Base-by-base conservation (phyloP, 2,113 vertebrate species). In the Electrona antarctica region DNA sequence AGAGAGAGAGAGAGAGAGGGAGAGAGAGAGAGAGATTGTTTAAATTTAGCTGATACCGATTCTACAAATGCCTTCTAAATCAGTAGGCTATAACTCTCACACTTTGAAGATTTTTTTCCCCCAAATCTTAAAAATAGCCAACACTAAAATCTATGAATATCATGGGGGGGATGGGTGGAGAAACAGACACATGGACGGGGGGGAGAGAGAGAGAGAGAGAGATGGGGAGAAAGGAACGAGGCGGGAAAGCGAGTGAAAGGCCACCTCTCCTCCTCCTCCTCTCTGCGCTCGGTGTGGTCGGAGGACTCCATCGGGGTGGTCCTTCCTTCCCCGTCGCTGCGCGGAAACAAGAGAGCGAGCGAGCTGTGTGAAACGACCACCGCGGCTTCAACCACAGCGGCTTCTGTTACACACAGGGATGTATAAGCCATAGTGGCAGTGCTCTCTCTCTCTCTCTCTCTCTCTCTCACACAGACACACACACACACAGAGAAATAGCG, bases 221-320 rank as follows among this genome's bases (percentile, higher is more conserved):
- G 9, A 8, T 59, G 33, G 33, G 33, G 33, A 41, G 33, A 41
- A 7, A 41, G 2, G 60, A 65, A 52, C 7, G 67, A 80, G 69
- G 67, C 66, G 49, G 28, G 46, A 72, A 60, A 70, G 67, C 61
- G 7, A 11, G 49, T 0, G 0, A 11, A 72, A 77, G 62, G 57
- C 51, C 68, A 59, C 67, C 74, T 86, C 77, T 12, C 6, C 70
- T 73, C 33, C 33, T 71, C 51, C 60, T 55, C 7, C 73, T 83
- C 77, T 59, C 56, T 65, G 48, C 29, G 46, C 10, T 14, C 75
- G 7, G 67, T 49, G 71, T 55, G 82, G 86, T 80, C 56, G 57
- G 59, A 64, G 75, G 69, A 47, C 71, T 64, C 21, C 21, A 21
- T 21, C 67, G 73, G 84, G 80, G 77, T 86, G 79, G 79, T 76